phyloP scores from a whole-genome alignment of 2,113 vertebrate species.

The Scophthalmus maximus region DNA sequence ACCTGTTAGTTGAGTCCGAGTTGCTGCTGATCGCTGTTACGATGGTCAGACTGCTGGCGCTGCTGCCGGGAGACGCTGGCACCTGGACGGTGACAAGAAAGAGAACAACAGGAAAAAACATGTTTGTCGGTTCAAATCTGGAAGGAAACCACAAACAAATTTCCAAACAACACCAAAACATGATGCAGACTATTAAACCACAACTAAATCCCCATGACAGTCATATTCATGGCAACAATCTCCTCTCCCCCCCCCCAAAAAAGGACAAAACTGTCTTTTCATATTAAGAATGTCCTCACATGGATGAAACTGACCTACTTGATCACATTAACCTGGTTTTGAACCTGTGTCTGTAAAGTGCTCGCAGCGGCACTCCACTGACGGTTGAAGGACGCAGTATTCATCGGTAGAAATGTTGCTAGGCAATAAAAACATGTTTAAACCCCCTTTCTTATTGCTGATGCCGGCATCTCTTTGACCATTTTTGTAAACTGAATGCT shows the following conservation, averaged over 20 bases:
- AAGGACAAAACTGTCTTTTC: too few relatives aligned
- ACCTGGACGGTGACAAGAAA: slow-evolving; percentile 78
- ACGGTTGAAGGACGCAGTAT: not conserved
- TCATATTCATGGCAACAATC: too few relatives aligned
- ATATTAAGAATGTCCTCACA: too few relatives aligned
- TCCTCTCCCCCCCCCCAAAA: too few relatives aligned
- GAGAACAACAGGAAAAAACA: not conserved
- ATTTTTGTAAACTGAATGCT: not conserved
- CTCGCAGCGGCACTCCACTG: not conserved
- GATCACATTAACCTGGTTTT: too few relatives aligned
- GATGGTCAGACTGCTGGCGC: slow-evolving; percentile 91
- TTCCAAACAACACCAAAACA: too few relatives aligned
- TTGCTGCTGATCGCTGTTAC: slow-evolving; percentile 90
- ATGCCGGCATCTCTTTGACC: not conserved
- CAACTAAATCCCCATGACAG: too few relatives aligned
- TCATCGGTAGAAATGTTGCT: slow-evolving; percentile 2
- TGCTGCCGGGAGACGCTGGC: slow-evolving; percentile 89
- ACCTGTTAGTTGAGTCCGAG: slow-evolving; percentile 90
- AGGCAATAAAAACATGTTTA: not conserved
- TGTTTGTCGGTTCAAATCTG: too few relatives aligned
- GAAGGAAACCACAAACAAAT: too few relatives aligned
- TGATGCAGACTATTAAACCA: too few relatives aligned
- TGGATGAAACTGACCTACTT: too few relatives aligned
- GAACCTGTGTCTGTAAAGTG: too few relatives aligned
- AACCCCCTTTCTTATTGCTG: not conserved